Conservation (phyloP, 2,888 invertebrate genomes). For the Apotomis capreana region DNA sequence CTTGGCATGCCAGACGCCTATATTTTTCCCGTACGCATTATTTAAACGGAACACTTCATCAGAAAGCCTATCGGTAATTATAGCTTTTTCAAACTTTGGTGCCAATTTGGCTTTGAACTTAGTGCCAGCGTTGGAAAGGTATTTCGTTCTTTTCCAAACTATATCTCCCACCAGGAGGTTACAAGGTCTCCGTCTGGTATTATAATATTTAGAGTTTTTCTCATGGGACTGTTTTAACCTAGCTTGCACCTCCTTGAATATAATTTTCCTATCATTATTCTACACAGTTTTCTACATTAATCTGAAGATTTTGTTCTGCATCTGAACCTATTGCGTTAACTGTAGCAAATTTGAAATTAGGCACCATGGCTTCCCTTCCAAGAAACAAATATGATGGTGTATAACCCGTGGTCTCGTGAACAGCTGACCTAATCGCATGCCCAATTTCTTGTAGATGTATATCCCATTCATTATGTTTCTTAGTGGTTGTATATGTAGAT, state of each 20-base stretch:
- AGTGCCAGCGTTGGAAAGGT: slow-evolving; percentile 37
- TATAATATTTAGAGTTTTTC: background rate
- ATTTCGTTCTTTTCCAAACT: slow-evolving; percentile 44
- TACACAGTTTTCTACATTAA: background rate
- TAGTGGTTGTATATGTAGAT: slow-evolving; percentile 44
- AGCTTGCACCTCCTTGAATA: background rate
- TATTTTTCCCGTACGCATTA: slow-evolving; percentile 35
- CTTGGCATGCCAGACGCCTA: slow-evolving; percentile 31
- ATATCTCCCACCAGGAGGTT: slow-evolving; percentile 18
- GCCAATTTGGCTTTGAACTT: slow-evolving; percentile 38
- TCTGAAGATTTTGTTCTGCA: too few species aligned
- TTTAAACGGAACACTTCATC: slow-evolving; percentile 34
- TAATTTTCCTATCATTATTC: background rate
- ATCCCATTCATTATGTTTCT: slow-evolving; percentile 42
- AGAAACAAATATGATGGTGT: slow-evolving; percentile 15
- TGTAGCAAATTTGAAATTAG: background rate
- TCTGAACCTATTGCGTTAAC: background rate
- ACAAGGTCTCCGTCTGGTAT: background rate
- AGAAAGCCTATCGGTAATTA: slow-evolving; percentile 19
- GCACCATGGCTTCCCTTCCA: background rate
- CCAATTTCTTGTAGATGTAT: slow-evolving; percentile 3
- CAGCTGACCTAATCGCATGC: slow-evolving; percentile 7
- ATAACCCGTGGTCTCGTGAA: slow-evolving; percentile 15
- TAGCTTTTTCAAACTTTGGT: slow-evolving; percentile 41
- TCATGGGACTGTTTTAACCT: background rate